Conservation (phyloP, 1,140 invertebrate species). For the Drosophila serrata region DNA sequence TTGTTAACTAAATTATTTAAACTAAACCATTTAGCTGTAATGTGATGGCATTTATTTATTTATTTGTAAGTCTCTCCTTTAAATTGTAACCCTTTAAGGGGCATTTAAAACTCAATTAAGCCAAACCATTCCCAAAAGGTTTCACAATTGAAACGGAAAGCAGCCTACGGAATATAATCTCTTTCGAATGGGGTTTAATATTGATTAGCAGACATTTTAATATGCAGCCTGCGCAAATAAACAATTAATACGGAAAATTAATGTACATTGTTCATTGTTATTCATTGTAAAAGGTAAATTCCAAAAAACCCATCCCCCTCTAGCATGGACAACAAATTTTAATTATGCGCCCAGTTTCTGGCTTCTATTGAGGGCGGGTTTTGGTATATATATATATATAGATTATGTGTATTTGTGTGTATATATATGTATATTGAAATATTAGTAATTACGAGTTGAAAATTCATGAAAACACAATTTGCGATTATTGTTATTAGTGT, state of each 20-base stretch:
- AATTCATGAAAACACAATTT: conserved; percentile 84
- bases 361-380: conserved; percentile 34
- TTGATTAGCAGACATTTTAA: conserved; percentile 74
- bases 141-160: conserved; percentile 33
- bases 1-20: not conserved
- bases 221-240: conserved; percentile 75
- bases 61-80: not conserved
- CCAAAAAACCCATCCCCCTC: conserved; percentile 8
- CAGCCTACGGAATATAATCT: conserved; percentile 48
- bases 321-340: conserved; percentile 69
- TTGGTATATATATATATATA: conserved; percentile 34
- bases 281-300: conserved; percentile 69
- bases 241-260: conserved; percentile 83
- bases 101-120: conserved; percentile 38
- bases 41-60: not conserved
- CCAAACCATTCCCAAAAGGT: conserved; percentile 22
- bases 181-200: conserved; percentile 57
- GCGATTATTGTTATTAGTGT: conserved; percentile 83
- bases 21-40: not conserved
- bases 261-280: conserved; percentile 84
- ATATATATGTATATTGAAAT: conserved; percentile 62
- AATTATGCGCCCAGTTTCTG: conserved; percentile 72
- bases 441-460: conserved; percentile 82
- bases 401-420: conserved; percentile 48
- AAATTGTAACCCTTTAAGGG: not conserved